These are phyloP conservation scores for Trichomalopsis sarcophagae DNA, from an alignment of 1,140 invertebrate genomes.

Conservation along the genomic window DNA sequence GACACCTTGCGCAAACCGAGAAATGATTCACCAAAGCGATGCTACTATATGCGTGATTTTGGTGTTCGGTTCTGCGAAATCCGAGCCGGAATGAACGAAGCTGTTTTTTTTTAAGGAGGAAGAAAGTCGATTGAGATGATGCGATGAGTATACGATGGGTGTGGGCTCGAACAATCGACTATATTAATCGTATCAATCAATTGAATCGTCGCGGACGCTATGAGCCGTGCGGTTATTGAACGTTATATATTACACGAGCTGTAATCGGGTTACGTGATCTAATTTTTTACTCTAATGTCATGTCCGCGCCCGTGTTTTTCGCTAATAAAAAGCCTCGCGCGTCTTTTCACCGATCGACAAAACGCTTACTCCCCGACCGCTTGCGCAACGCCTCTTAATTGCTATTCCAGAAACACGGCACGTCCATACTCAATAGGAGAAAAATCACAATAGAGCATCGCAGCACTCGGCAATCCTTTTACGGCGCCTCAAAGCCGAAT, in stretches of 20 bases:
- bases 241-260: not conserved
- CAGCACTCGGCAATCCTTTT: not conserved
- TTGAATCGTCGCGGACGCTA: not conserved
- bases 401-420: not conserved
- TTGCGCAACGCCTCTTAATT: not conserved
- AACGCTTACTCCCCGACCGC: too few species aligned
- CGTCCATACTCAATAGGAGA: too few species aligned
- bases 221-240: not conserved
- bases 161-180: constrained; percentile 8
- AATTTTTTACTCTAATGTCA: too few species aligned
- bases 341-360: too few species aligned
- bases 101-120: too few species aligned
- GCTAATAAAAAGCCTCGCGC: too few species aligned
- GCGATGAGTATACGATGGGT: not conserved
- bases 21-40: not conserved
- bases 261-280: constrained; percentile 3
- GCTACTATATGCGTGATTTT: not conserved
- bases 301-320: too few species aligned
- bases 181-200: constrained; percentile 6
- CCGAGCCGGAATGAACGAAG: too few species aligned
- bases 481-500: not conserved
- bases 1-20: constrained; percentile 7
- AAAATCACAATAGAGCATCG: not conserved
- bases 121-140: too few species aligned
- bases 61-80: constrained; percentile 26